Evolutionary conservation across 2,888 invertebrate genomes (phyloP).

Genomic region (Tachina fera): DNA sequence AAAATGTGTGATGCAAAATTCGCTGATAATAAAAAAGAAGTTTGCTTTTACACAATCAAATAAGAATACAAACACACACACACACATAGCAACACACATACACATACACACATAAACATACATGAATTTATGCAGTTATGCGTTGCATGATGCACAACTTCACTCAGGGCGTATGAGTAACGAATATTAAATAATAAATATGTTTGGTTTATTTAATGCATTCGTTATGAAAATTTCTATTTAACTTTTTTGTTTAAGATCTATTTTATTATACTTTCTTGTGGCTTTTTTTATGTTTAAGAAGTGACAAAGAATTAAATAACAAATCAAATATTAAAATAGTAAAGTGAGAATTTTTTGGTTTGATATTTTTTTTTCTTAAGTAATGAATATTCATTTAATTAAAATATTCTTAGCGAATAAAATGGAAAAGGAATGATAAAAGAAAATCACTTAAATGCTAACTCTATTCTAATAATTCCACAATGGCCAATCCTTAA

Average conservation of each 20-base stretch:
- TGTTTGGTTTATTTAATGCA: too few species aligned
- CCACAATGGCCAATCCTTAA: too few species aligned
- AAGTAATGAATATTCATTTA: slow-evolving; percentile 5
- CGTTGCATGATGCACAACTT: not conserved
- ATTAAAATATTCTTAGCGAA: not conserved
- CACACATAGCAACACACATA: not conserved
- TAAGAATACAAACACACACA: not conserved
- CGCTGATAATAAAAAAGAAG: slow-evolving; percentile 8
- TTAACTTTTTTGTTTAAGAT: too few species aligned
- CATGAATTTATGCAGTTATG: not conserved
- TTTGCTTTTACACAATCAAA: not conserved
- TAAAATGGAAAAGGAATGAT: not conserved
- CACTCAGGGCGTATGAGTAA: not conserved
- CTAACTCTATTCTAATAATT: too few species aligned
- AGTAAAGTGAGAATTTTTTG: not conserved
- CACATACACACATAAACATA: not conserved
- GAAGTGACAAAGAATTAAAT: not conserved
- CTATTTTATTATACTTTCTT: too few species aligned
- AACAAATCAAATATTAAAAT: not conserved
- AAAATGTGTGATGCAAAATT: slow-evolving; percentile 23
- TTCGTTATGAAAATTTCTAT: too few species aligned
- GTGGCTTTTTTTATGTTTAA: too few species aligned
- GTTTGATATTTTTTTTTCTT: not conserved
- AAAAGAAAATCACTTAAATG: too few species aligned
- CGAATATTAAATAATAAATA: not conserved